These are phyloP conservation scores for Phyto melanocephala DNA, from an alignment of 2,888 invertebrate species.

Conservation along the genomic window DNA sequence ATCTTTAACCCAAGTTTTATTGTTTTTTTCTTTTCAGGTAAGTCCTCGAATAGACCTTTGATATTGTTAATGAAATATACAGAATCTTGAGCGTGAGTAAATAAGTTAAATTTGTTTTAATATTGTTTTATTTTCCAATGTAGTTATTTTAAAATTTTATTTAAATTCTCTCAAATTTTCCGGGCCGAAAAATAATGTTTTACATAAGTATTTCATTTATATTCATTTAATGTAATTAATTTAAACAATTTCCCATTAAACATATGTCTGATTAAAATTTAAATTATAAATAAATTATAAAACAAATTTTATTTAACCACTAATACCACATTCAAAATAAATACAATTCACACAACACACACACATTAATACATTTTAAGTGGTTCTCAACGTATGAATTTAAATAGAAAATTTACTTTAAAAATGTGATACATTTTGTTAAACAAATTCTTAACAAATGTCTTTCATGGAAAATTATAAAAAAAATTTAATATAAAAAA, in stretches of 20 bases:
- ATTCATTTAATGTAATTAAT: neutral
- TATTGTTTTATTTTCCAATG: too few relatives aligned
- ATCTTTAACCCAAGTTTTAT: too few relatives aligned
- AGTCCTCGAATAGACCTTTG: neutral
- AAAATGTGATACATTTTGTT: too few relatives aligned
- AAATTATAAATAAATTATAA: slow-evolving; percentile 38
- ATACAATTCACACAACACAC: neutral
- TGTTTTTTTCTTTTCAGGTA: slow-evolving; percentile 18
- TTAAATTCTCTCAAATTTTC: too few relatives aligned
- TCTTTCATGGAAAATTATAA: too few relatives aligned
- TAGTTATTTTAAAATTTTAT: neutral
- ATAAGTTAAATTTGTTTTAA: neutral
- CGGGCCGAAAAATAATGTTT: too few relatives aligned
- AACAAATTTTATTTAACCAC: slow-evolving; percentile 21
- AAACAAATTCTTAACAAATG: neutral
- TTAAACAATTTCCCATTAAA: neutral
- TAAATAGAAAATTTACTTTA: too few relatives aligned
- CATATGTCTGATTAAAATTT: slow-evolving; percentile 16
- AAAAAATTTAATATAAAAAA: too few relatives aligned
- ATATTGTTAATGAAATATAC: neutral
- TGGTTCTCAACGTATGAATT: too few relatives aligned
- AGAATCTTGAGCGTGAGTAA: neutral
- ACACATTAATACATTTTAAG: neutral
- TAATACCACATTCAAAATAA: slow-evolving; percentile 34
- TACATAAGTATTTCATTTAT: too few relatives aligned